phyloP scores from a whole-genome alignment of 2,113 vertebrate species.

The Lonchura striata region DNA sequence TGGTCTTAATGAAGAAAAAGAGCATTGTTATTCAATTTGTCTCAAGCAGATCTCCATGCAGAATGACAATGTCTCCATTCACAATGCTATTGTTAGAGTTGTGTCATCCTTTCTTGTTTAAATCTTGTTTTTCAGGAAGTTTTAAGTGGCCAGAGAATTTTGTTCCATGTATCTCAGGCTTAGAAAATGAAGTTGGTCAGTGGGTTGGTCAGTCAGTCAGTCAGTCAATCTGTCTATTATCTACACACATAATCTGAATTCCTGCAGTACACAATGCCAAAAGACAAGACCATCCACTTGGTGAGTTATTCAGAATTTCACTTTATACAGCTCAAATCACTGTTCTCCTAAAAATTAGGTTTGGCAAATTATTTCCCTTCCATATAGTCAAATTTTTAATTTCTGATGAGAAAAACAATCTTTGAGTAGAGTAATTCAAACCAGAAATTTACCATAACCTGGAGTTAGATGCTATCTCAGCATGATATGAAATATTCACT shows the following conservation, averaged over 20 bases:
- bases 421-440: not conserved
- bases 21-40: slow-evolving; percentile 44
- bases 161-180: not conserved
- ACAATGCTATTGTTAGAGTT: not conserved
- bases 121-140: slow-evolving; percentile 15
- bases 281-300: not conserved
- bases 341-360: not conserved
- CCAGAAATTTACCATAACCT: not conserved
- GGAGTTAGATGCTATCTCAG: not conserved
- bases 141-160: slow-evolving; percentile 1
- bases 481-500: not conserved
- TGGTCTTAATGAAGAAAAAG: slow-evolving; percentile 53
- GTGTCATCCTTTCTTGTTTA: slow-evolving; percentile 22
- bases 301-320: not conserved
- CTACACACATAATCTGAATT: not conserved
- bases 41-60: slow-evolving; percentile 23
- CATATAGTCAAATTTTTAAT: not conserved
- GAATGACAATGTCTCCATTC: slow-evolving; percentile 21
- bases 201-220: not conserved
- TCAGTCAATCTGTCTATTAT: not conserved
- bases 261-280: not conserved
- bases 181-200: not conserved
- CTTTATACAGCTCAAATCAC: not conserved
- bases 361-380: not conserved
- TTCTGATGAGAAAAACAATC: not conserved